Base-by-base conservation (phyloP, 2,113 vertebrate genomes). In the Mola mola region DNA sequence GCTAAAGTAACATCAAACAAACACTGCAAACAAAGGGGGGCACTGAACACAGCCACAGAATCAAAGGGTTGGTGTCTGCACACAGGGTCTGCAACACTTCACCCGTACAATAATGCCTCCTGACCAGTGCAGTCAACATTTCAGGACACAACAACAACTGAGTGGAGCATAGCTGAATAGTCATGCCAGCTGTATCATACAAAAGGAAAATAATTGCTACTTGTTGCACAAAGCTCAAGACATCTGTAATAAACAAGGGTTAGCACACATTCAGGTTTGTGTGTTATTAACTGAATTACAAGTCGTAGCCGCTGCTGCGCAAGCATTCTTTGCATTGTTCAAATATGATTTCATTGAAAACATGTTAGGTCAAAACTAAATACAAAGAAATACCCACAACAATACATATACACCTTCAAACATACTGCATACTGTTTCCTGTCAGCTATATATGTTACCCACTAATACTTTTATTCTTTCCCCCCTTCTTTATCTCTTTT, bases 1-100 rank as follows among this genome's bases (percentile, higher is more conserved):
- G 81, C 83, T 81, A 74, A 86, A 88, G 86, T 87, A 78, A 86
- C 87, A 88, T 86, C 87, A 89, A 88, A 88, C 87, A 87, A 89
- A 86, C 83, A 85, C 48, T 28, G 80, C 71, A 82, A 81, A 90
- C 86, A 87, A 85, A 87, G 75, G 72, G 44, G 60, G 66, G 58
- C 55, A 62, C 84, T 77, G 74, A 87, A 84, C 53, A 43, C 66
- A 87, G 76, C 78, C 73, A 57, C 37, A 28, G 74, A 84, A 85
- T 88, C 84, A 88, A 87, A 85, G 81, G 81, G 65, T 65, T 37
- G 75, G 49, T 60, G 73, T 83, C 77, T 74, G 66, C 75, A 70
- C 65, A 66, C 50, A 75, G 73, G 69, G 56, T 55, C 75, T 20
- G 62, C 59, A 75, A 71, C 81, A 82, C 79, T 72, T 80, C 55